A percentile compares a stretch with the other conserved stretches of the same genome.
phyloP scores from a whole-genome alignment of 2,888 invertebrate species.

The Caenorhabditis sulstoni region DNA sequence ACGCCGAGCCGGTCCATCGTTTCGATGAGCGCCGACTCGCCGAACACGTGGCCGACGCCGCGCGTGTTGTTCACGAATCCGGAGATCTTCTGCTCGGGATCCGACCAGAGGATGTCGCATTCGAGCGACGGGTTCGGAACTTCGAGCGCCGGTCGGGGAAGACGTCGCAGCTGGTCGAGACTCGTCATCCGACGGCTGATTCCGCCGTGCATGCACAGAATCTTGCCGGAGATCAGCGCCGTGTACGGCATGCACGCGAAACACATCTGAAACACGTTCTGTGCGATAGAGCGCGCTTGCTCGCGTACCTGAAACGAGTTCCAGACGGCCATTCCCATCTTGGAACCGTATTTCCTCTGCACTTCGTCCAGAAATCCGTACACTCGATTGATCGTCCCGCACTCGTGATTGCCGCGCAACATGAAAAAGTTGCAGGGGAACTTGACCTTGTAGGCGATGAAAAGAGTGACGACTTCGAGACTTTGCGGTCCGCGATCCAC shows the following conservation, averaged over 20 bases:
- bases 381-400: conserved; percentile 63
- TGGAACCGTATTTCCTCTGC: conserved; percentile 64
- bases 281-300: too few relatives aligned
- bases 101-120: conserved; percentile 82
- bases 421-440: conserved; percentile 72
- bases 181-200: conserved; percentile 59
- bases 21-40: conserved; percentile 82
- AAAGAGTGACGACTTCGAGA: conserved; percentile 69
- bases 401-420: conserved; percentile 72
- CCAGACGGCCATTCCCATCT: conserved; percentile 56
- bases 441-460: conserved; percentile 70
- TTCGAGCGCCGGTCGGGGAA: conserved; percentile 67
- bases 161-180: conserved; percentile 65
- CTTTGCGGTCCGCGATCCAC: conserved; percentile 74
- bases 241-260: conserved; percentile 70
- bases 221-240: conserved; percentile 67
- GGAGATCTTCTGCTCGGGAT: conserved; percentile 78
- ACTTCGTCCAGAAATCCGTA: conserved; percentile 73
- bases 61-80: conserved; percentile 76
- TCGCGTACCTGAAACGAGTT: conserved; percentile 65
- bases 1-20: conserved; percentile 61
- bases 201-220: conserved; percentile 76
- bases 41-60: conserved; percentile 84
- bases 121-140: conserved; percentile 81
- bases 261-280: conserved; percentile 52